These are phyloP conservation scores for Aurelia aurita DNA, from an alignment of 30 jellyfish, hydroid and myxozoan genomes.

Conservation along the genomic window DNA sequence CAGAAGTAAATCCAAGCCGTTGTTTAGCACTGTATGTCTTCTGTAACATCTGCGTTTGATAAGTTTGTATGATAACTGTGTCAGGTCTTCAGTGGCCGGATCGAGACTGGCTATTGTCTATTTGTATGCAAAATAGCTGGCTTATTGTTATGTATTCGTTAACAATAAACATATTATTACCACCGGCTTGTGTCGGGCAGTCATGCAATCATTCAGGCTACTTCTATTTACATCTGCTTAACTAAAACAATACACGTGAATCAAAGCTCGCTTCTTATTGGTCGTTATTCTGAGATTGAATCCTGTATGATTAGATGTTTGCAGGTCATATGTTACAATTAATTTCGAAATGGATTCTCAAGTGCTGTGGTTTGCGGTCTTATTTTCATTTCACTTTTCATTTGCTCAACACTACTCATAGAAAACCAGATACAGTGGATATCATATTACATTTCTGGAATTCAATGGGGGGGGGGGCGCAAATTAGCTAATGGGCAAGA, in stretches of 20 bases:
- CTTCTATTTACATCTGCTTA: conserved; percentile 74
- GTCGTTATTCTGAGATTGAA: conserved; percentile 29
- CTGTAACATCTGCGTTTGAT: conserved; percentile 62
- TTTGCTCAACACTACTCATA: no score
- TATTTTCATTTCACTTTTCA: no score
- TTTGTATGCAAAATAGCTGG: conserved; percentile 73
- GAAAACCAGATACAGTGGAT: no score
- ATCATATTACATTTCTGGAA: no score
- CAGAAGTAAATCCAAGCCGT: conserved; percentile 27
- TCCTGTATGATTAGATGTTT: conserved; percentile 59
- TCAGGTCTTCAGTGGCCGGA: conserved; percentile 63
- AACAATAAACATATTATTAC: conserved; percentile 68
- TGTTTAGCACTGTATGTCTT: conserved; percentile 53
- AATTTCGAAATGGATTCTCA: conserved; percentile 54
- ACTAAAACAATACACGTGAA: conserved; percentile 67
- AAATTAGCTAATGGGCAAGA: no score
- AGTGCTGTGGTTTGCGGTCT: conserved; percentile 34
- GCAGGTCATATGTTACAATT: conserved; percentile 65
- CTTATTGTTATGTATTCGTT: conserved; percentile 53
- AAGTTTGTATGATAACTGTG: conserved; percentile 50
- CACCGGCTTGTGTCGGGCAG: conserved; percentile 69
- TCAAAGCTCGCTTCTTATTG: conserved; percentile 48
- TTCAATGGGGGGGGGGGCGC: no score
- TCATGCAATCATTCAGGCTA: conserved; percentile 67
- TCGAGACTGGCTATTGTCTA: conserved; percentile 57